These are phyloP conservation scores for Drosophila melanosoma DNA, from an alignment of 2,888 invertebrate species.

Conservation along the genomic window DNA sequence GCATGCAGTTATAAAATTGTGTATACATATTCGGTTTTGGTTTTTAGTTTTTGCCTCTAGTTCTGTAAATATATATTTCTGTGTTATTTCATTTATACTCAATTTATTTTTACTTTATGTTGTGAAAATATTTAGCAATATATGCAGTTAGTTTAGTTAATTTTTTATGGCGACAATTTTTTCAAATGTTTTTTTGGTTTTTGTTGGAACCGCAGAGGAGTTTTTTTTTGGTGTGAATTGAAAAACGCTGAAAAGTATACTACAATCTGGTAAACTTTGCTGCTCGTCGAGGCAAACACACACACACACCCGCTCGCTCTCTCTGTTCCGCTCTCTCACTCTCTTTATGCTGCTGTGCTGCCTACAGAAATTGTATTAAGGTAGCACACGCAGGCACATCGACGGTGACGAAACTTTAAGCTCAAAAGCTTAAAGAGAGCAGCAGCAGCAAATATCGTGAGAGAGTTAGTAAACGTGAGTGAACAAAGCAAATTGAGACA, in stretches of 20 bases:
- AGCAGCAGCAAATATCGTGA: background rate
- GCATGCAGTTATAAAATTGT: slow-evolving; percentile 53
- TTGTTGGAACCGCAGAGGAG: slow-evolving; percentile 10
- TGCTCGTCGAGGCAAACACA: slow-evolving; percentile 23
- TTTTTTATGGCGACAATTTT: background rate
- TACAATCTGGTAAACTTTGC: slow-evolving; percentile 40
- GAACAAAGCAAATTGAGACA: background rate
- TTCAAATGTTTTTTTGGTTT: background rate
- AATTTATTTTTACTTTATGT: background rate
- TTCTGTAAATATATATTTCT: background rate
- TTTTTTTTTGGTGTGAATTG: slow-evolving; percentile 33
- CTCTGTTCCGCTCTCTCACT: slow-evolving; percentile 27
- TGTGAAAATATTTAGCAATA: background rate
- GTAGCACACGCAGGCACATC: background rate
- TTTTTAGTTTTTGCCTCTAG: background rate
- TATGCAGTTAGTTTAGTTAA: background rate
- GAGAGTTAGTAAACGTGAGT: background rate
- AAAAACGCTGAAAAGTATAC: slow-evolving; percentile 63
- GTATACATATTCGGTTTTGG: slow-evolving; percentile 47
- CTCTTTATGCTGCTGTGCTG: slow-evolving; percentile 19
- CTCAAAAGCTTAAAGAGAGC: background rate
- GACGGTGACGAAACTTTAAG: background rate
- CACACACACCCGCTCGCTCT: background rate
- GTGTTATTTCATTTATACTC: background rate
- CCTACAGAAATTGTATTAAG: slow-evolving; percentile 51